A percentile compares a stretch with the other conserved stretches of the same genome.
These are phyloP conservation scores for Catocala fraxini DNA, from an alignment of 2,888 invertebrate species.

Conservation along the genomic window DNA sequence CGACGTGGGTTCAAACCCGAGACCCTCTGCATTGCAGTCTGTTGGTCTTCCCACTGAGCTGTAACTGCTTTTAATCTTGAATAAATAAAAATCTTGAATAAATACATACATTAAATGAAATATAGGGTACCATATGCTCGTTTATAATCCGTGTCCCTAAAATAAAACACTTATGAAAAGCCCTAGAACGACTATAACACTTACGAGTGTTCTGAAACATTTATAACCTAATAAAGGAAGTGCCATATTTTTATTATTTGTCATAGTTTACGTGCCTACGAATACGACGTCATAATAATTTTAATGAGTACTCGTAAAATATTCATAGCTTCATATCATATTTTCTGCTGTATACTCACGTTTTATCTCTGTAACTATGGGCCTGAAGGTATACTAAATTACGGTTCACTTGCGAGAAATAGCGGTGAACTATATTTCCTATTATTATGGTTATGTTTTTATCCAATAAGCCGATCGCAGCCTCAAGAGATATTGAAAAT, in stretches of 20 bases:
- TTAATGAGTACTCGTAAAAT: conserved; percentile 66
- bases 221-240: conserved; percentile 18
- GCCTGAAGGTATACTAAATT: neutral
- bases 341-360: conserved; percentile 40
- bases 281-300: conserved; percentile 43
- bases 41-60: no score
- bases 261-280: conserved; percentile 36
- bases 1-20: no score
- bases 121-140: no score
- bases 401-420: neutral
- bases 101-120: no score
- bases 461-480: conserved; percentile 20
- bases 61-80: no score
- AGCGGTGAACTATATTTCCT: conserved; percentile 2
- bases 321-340: conserved; percentile 60
- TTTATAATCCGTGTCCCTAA: neutral
- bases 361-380: neutral
- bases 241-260: conserved; percentile 37
- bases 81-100: no score
- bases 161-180: neutral
- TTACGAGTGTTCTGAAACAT: conserved; percentile 7
- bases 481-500: conserved; percentile 29
- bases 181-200: neutral
- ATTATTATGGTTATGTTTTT: conserved; percentile 30
- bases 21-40: no score